Evolutionary conservation across 2,888 invertebrate genomes (phyloP), one percentile per base, ranked within the genome.

Genomic region (Tinea trinotella): DNA sequence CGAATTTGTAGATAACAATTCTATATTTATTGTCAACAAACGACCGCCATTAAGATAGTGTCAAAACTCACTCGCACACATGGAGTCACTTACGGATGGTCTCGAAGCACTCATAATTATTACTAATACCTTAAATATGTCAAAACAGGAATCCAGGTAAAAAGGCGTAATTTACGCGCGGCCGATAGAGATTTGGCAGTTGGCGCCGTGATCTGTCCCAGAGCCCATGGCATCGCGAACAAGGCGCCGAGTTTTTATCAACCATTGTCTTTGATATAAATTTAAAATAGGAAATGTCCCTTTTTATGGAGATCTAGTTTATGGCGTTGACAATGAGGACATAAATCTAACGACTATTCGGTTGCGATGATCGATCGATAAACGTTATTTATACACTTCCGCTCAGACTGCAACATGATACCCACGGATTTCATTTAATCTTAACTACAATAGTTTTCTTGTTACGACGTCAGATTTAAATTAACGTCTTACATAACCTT

Each of bases 111-210:
- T 85, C 85, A 85, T 85, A 85, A 85, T 85, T 85, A 84, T 85
- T 85, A 85, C 83, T 83, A 85, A 85, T 85, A 79, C 84, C 82
- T 85, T 85, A 83, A 84, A 84, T 85, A 84, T 85, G 85, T 85
- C 85, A 85, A 85, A 85, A 85, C 85, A 85, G 83, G 83, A 81
- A 84, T 83, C 82, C 84, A 85, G 85, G 85, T 85, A 85, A 84
- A 84, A 84, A 84, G 82, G 79, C 80, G 82, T 84, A 83, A 85
- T 85, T 84, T 85, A 85, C 84, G 84, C 82, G 79, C 76, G 81
- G 68, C 71, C 76, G 85, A 85, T 84, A 84, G 76, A 82, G 83
- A 81, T 84, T 84, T 85, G 85, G 85, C 85, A 84, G 84, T 81
- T 79, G 84, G 84, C 85, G 85, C 85, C 84, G 78, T 61, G 65